phyloP scores from a whole-genome alignment of 2,113 vertebrate genomes.

The Dermatemys mawii region DNA sequence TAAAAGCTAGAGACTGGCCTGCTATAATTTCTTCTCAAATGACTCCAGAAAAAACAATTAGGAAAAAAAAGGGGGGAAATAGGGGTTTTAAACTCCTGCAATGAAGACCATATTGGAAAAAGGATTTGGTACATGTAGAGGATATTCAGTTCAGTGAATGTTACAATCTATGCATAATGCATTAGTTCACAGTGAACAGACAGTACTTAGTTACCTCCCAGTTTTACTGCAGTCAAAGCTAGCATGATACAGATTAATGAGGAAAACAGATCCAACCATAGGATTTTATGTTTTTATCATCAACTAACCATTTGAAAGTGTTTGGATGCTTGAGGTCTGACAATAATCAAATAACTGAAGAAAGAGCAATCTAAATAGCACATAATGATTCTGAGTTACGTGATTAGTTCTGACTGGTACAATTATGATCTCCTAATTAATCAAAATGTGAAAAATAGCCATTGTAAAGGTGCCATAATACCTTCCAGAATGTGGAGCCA shows the following conservation, averaged over 20 bases:
- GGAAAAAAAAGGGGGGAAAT: neutral
- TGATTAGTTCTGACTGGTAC: neutral
- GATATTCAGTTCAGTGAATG: neutral
- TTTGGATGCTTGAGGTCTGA: neutral
- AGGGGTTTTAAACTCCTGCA: neutral
- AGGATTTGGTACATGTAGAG: neutral
- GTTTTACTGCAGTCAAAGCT: neutral
- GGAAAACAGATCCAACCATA: neutral
- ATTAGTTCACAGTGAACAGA: neutral
- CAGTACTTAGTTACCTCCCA: neutral
- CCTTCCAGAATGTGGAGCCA: neutral
- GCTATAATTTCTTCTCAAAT: neutral
- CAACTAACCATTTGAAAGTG: neutral
- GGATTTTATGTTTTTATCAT: neutral
- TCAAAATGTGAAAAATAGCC: neutral
- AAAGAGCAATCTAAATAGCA: neutral
- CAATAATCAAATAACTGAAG: neutral
- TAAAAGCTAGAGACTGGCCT: neutral
- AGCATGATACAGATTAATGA: neutral
- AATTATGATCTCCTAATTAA: neutral
- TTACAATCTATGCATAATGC: neutral
- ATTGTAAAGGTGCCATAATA: neutral
- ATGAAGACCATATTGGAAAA: neutral
- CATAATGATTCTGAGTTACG: neutral
- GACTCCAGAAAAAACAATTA: neutral